phyloP scores from a whole-genome alignment of 2,797 vertebrate species.

The Takifugu ocellatus region DNA sequence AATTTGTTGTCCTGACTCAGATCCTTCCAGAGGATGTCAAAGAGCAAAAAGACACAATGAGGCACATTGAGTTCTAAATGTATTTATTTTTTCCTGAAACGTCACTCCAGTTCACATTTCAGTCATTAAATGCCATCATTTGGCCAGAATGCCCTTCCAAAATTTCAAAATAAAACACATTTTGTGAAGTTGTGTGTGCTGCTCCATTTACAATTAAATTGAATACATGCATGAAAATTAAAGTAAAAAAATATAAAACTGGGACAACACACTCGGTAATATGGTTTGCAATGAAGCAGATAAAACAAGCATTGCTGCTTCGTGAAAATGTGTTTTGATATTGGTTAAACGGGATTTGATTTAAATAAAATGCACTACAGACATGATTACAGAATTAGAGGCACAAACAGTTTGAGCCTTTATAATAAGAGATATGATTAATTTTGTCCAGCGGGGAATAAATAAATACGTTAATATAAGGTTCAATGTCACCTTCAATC shows the following conservation, averaged over 20 bases:
- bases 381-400: constrained; percentile 68
- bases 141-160: no score
- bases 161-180: no score
- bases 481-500: constrained; percentile 51
- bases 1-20: constrained; percentile 68
- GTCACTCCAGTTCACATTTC: no score
- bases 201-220: no score
- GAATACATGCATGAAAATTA: no score
- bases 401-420: constrained; percentile 66
- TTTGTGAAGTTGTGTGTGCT: no score
- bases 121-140: no score
- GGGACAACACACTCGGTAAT: no score
- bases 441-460: constrained; percentile 64
- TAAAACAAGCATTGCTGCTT: constrained; percentile 36
- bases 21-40: constrained; percentile 43
- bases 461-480: constrained; percentile 55
- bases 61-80: constrained; percentile 46
- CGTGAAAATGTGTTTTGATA: constrained; percentile 20
- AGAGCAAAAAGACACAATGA: neutral
- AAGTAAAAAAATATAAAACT: no score
- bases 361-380: constrained; percentile 57
- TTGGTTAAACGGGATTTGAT: constrained; percentile 27
- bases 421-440: constrained; percentile 43
- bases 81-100: neutral
- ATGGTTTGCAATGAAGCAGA: no score